Percentiles rank a stretch among this genome's conserved stretches.
phyloP scores from a whole-genome alignment of 2,888 invertebrate genomes.

The Scaptomyza parva region DNA sequence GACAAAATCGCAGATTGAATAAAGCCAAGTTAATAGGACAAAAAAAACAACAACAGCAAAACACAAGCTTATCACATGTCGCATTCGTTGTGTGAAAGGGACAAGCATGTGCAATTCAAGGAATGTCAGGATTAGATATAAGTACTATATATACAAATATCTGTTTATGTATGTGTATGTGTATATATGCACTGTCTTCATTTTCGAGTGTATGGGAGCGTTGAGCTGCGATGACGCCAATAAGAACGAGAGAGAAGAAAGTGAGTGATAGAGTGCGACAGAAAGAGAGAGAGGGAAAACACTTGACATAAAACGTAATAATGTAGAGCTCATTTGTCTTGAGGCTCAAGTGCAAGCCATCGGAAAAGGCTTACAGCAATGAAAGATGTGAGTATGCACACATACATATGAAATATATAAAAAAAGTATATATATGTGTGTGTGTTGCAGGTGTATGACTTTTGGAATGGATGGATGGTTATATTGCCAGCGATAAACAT shows the following conservation, averaged over 20 bases:
- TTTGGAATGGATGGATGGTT: conserved; percentile 48
- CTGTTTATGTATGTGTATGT: too few species aligned
- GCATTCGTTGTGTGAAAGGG: not conserved
- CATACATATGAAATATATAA: conserved; percentile 1
- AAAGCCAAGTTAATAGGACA: conserved; percentile 7
- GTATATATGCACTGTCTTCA: conserved; percentile 9
- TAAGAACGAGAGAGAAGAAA: conserved; percentile 19
- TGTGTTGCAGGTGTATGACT: conserved; percentile 31
- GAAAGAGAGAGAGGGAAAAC: conserved; percentile 19
- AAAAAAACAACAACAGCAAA: too few species aligned
- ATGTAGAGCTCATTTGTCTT: conserved; percentile 82
- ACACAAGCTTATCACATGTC: conserved; percentile 9
- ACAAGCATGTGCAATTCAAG: conserved; percentile 1
- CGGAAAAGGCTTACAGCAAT: conserved; percentile 68
- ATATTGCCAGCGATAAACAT: conserved; percentile 70
- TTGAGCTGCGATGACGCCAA: conserved; percentile 53
- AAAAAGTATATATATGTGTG: not conserved
- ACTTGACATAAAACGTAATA: conserved; percentile 72
- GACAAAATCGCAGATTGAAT: conserved; percentile 1
- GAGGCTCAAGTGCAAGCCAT: conserved; percentile 71
- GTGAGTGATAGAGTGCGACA: not conserved
- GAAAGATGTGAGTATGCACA: conserved; percentile 3
- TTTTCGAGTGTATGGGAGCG: conserved; percentile 7
- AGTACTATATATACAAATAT: conserved; percentile 1
- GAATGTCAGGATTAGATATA: not conserved